These are phyloP conservation scores for Artemisiospiza belli DNA, from an alignment of 2,113 vertebrate genomes.

Conservation along the genomic window DNA sequence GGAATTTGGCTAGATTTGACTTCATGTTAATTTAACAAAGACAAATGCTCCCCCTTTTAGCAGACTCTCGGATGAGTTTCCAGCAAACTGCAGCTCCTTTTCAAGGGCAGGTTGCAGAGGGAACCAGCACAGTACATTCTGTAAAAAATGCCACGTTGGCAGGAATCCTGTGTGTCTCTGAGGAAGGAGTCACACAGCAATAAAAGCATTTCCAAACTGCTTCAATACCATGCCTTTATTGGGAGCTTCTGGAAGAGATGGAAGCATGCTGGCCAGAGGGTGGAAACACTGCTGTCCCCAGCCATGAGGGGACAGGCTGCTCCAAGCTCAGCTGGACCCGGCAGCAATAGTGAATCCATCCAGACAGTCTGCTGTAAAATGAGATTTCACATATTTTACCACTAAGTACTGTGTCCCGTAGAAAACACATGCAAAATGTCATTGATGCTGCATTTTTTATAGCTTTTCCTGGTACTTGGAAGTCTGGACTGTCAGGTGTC, in stretches of 20 bases:
- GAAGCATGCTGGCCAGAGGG: neutral
- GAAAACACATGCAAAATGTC: neutral
- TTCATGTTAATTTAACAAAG: constrained; percentile 4
- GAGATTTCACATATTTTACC: neutral
- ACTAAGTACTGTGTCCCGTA: neutral
- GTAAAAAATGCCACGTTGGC: neutral
- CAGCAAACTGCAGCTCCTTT: neutral
- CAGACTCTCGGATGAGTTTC: neutral
- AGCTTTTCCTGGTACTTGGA: neutral
- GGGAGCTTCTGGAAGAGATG: neutral
- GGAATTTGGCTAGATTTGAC: neutral
- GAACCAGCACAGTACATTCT: neutral
- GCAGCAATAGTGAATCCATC: neutral
- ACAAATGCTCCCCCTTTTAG: neutral
- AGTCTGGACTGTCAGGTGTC: neutral
- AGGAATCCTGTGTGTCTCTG: neutral
- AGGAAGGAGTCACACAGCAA: neutral
- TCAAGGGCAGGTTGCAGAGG: neutral
- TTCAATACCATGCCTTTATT: neutral
- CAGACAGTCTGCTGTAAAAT: neutral
- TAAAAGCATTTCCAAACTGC: neutral
- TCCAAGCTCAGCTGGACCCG: neutral
- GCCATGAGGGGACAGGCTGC: neutral
- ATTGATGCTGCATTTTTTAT: neutral
- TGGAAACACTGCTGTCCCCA: neutral